These are phyloP conservation scores for Pagrus major DNA, from an alignment of 2,113 vertebrate species.

Conservation along the genomic window DNA sequence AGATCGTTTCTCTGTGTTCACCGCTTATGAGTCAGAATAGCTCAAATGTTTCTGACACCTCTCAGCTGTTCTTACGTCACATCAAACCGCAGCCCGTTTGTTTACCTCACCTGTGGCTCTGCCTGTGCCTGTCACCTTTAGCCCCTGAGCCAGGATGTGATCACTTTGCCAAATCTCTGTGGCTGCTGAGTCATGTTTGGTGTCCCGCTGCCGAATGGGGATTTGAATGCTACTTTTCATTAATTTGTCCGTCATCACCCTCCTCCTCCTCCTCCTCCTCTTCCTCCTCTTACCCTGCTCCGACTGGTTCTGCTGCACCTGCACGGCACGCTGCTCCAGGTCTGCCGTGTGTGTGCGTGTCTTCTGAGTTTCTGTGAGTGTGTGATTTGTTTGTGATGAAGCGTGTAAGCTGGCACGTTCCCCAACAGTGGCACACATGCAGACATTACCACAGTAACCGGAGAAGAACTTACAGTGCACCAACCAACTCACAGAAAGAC, in stretches of 20 bases:
- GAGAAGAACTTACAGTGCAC: constrained; percentile 13
- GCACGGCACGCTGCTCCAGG: constrained; percentile 36
- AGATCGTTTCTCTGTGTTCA: background rate
- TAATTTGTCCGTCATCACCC: constrained; percentile 59
- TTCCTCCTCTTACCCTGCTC: constrained; percentile 45
- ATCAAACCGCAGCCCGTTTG: constrained; percentile 21
- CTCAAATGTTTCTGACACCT: background rate
- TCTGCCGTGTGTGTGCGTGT: constrained; percentile 1
- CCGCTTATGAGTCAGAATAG: background rate
- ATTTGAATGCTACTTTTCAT: constrained; percentile 64
- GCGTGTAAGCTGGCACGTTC: constrained; percentile 21
- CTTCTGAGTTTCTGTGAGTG: constrained; percentile 4
- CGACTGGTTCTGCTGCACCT: constrained; percentile 59
- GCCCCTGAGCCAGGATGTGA: constrained; percentile 33
- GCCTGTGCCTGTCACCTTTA: constrained; percentile 27
- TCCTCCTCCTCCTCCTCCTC: constrained; percentile 35
- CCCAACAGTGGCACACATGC: constrained; percentile 28
- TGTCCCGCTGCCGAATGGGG: constrained; percentile 24
- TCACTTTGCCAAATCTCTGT: constrained; percentile 40
- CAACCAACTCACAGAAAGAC: background rate
- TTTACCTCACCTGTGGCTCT: constrained; percentile 47
- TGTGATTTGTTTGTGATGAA: background rate
- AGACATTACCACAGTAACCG: constrained; percentile 34
- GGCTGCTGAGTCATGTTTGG: constrained; percentile 64
- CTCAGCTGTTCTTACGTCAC: constrained; percentile 44